phyloP scores from a whole-genome alignment of 2,888 invertebrate species.

The Orchestes rusci region DNA sequence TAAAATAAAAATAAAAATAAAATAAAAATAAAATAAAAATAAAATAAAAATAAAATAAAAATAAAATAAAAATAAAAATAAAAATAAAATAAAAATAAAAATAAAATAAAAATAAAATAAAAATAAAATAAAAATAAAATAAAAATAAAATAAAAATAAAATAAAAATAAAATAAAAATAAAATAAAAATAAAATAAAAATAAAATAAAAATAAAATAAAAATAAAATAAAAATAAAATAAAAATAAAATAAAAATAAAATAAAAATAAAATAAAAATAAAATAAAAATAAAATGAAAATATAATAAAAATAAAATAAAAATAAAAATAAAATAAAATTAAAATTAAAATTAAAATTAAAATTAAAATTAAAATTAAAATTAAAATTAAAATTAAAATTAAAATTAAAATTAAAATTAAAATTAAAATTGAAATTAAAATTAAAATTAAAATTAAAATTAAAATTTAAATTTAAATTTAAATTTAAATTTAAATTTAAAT shows the following conservation, averaged over 20 bases:
- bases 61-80: not conserved
- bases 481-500: not conserved
- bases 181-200: not conserved
- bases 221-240: not conserved
- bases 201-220: not conserved
- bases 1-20: not conserved
- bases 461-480: not conserved
- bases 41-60: not conserved
- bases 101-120: not conserved
- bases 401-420: conserved; percentile 1
- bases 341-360: conserved; percentile 1
- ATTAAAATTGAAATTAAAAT: not conserved
- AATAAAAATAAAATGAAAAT: not conserved
- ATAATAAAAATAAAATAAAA: not conserved
- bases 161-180: not conserved
- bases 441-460: not conserved
- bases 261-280: not conserved
- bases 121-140: not conserved
- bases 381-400: conserved; percentile 1
- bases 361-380: conserved; percentile 1
- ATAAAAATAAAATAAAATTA: not conserved
- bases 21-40: not conserved
- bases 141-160: not conserved
- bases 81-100: not conserved
- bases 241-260: not conserved